Percentiles rank a stretch among this genome's conserved stretches.
Conservation (phyloP, 2,888 invertebrate species). For the Synanthedon vespiformis region DNA sequence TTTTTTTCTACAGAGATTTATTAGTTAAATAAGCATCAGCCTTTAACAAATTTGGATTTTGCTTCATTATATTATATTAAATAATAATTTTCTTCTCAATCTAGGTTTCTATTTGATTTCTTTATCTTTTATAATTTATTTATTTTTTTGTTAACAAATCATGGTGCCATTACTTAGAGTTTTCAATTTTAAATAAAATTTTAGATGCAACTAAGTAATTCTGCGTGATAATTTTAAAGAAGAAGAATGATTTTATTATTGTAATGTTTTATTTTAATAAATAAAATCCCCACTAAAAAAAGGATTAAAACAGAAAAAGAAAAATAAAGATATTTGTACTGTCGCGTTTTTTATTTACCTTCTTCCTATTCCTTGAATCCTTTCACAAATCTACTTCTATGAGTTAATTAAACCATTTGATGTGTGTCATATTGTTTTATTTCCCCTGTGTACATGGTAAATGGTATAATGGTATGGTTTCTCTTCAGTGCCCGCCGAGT, state of each 20-base stretch:
- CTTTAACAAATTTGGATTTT: background rate
- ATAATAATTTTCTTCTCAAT: slow-evolving; percentile 14
- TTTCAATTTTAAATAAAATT: background rate
- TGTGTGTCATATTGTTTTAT: background rate
- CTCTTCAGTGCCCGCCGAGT: slow-evolving; percentile 58
- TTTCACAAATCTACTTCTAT: slow-evolving; percentile 3
- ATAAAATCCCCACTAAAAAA: background rate
- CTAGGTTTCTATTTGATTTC: slow-evolving; percentile 30
- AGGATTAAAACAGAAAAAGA: background rate
- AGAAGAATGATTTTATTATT: no score
- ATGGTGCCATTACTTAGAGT: slow-evolving; percentile 51
- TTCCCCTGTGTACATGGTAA: background rate
- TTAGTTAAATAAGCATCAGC: no score
- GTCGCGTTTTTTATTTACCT: slow-evolving; percentile 40
- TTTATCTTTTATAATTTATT: slow-evolving; percentile 6
- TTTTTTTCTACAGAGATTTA: no score
- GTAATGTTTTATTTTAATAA: slow-evolving; percentile 2
- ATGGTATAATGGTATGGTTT: slow-evolving; percentile 13
- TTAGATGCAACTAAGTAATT: no score
- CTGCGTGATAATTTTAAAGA: background rate
- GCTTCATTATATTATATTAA: background rate
- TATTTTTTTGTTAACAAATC: slow-evolving; percentile 23
- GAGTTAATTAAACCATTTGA: background rate
- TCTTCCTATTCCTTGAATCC: slow-evolving; percentile 16
- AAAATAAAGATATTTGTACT: slow-evolving; percentile 26